A percentile compares a stretch with the other conserved stretches of the same genome.
phyloP scores from a whole-genome alignment of 2,113 vertebrate genomes.

The Octodon degus region DNA sequence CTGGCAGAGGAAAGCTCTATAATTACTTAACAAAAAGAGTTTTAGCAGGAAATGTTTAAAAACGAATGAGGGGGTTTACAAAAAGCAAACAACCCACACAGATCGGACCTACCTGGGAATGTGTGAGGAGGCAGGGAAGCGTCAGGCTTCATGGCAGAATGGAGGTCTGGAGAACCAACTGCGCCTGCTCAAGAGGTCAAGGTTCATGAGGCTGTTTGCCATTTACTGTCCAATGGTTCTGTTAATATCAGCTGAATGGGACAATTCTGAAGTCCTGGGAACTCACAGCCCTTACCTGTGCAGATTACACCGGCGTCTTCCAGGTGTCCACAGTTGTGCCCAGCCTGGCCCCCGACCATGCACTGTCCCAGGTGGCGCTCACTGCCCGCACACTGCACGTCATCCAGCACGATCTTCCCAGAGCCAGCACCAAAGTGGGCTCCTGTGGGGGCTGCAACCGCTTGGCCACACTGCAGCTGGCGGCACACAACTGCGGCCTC shows the following conservation, averaged over 20 bases:
- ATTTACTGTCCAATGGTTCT: not conserved
- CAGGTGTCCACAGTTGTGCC: constrained; percentile 42
- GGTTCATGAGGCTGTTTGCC: not conserved
- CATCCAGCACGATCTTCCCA: constrained; percentile 52
- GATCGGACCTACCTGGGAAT: not conserved
- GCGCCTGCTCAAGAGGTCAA: not conserved
- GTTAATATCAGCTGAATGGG: not conserved
- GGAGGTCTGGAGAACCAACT: not conserved
- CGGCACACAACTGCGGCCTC: constrained; percentile 70
- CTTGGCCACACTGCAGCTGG: constrained; percentile 72
- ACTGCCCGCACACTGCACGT: constrained; percentile 42
- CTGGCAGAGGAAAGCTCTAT: not conserved
- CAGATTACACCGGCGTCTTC: constrained; percentile 71
- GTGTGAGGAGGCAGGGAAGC: fast-evolving
- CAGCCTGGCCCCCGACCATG: fast-evolving
- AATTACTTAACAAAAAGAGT: not conserved
- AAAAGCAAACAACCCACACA: not conserved
- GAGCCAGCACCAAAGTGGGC: constrained; percentile 70
- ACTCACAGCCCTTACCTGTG: constrained; percentile 47
- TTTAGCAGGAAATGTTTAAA: not conserved
- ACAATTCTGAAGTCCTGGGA: not conserved
- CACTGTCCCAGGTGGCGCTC: constrained; percentile 76
- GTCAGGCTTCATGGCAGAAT: not conserved
- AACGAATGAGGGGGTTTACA: too few species aligned
- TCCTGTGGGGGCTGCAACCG: not conserved